Percentiles rank a stretch among this genome's conserved stretches.
phyloP scores from a whole-genome alignment of 2,888 invertebrate genomes.

The Listrodromus nycthemerus region DNA sequence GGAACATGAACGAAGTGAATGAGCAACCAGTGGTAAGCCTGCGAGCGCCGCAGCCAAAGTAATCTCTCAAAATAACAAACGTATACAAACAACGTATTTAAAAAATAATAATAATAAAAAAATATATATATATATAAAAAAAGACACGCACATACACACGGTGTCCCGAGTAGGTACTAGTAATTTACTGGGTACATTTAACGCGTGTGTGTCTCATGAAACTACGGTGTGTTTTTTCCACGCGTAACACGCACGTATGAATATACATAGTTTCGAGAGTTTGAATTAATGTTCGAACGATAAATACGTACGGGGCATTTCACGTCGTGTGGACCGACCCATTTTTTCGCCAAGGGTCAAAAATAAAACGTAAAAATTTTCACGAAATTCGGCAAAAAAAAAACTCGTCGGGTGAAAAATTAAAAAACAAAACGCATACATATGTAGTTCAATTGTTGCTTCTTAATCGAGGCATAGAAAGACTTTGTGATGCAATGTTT shows the following conservation, averaged over 20 bases:
- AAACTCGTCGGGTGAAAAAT: no score
- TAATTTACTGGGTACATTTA: constrained; percentile 32
- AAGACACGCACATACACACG: constrained; percentile 33
- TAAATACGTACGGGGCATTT: constrained; percentile 51
- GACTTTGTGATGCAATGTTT: neutral
- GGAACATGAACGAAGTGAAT: constrained; percentile 77
- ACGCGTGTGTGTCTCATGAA: constrained; percentile 36
- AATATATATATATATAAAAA: constrained; percentile 24
- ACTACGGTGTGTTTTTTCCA: constrained; percentile 12
- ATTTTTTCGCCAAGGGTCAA: constrained; percentile 14
- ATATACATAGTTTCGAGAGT: constrained; percentile 77
- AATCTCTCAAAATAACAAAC: constrained; percentile 62
- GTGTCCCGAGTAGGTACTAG: constrained; percentile 42
- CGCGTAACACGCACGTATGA: constrained; percentile 72
- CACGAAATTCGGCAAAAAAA: no score
- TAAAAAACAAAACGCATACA: neutral
- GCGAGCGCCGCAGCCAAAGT: constrained; percentile 83
- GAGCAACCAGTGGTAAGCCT: constrained; percentile 84
- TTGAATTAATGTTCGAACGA: constrained; percentile 77
- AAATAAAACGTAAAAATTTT: neutral
- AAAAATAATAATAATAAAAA: constrained; percentile 12
- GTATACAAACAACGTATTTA: constrained; percentile 35
- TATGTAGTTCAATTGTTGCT: neutral
- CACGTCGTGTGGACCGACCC: neutral
- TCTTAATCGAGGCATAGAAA: neutral